Percentiles rank a stretch among this genome's conserved stretches.
phyloP scores from a whole-genome alignment of 2,888 invertebrate genomes.

The Heliconius charithonia region DNA sequence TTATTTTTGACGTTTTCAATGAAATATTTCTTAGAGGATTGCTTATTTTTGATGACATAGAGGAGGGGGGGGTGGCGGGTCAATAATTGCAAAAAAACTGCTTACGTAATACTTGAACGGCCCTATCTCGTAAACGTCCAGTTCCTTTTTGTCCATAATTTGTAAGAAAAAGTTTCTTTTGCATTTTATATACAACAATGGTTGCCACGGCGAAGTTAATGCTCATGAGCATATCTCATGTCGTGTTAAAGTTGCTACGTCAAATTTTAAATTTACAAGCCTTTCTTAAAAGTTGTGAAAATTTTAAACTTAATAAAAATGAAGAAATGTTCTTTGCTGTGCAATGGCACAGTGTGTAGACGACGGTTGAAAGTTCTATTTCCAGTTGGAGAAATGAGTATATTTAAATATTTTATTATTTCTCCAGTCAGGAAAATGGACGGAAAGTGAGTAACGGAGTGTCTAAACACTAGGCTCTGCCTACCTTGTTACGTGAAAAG shows the following conservation, averaged over 20 bases:
- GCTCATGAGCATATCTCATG: conserved; percentile 15
- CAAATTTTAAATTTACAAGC: conserved; percentile 3
- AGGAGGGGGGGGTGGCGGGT: too few species aligned
- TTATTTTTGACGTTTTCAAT: too few species aligned
- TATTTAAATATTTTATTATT: neutral
- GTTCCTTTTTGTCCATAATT: neutral
- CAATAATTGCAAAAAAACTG: too few species aligned
- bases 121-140: neutral
- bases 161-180: conserved; percentile 3
- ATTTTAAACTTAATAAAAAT: conserved; percentile 1
- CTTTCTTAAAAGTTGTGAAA: neutral
- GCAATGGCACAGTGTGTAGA: neutral
- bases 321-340: neutral
- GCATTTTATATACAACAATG: neutral
- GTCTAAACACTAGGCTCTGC: neutral
- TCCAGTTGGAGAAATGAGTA: neutral
- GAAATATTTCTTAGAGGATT: too few species aligned
- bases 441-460: neutral
- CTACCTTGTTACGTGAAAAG: neutral
- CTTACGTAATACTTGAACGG: too few species aligned
- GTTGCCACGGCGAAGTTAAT: neutral
- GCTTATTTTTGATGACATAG: too few species aligned
- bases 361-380: neutral
- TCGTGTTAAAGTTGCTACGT: conserved; percentile 9
- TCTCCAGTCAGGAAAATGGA: neutral